A percentile compares a stretch with the other conserved stretches of the same genome.
Evolutionary conservation across 2,888 invertebrate genomes (phyloP).

Genomic region (Sarcophaga subvicina): DNA sequence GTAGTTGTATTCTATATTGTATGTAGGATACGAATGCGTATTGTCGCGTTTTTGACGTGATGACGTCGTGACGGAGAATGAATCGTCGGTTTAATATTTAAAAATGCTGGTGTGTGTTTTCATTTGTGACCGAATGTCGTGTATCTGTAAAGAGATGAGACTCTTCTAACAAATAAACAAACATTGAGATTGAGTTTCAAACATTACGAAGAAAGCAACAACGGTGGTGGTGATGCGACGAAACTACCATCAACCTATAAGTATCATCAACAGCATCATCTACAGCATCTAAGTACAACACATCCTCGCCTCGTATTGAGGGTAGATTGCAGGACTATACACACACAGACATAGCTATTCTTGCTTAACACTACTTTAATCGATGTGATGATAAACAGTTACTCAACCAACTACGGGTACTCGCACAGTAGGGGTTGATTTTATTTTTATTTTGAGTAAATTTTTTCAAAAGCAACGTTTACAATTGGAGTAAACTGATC

Average conservation of each 20-base stretch:
- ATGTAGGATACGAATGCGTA: constrained; percentile 57
- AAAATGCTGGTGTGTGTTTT: constrained; percentile 58
- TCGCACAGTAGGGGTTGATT: constrained; percentile 66
- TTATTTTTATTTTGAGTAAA: not conserved
- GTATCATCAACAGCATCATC: constrained; percentile 53
- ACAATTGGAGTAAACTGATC: not conserved
- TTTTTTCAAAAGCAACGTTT: not conserved
- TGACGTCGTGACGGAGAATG: constrained; percentile 68
- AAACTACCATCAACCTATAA: constrained; percentile 50
- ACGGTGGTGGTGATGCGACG: constrained; percentile 55
- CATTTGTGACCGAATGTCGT: constrained; percentile 75
- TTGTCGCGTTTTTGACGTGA: constrained; percentile 63
- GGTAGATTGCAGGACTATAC: constrained; percentile 56
- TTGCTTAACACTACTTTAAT: constrained; percentile 26
- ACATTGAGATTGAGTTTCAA: constrained; percentile 69
- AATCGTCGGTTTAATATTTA: constrained; percentile 62
- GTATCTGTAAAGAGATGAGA: constrained; percentile 70
- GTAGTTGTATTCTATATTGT: not conserved
- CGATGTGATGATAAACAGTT: constrained; percentile 49
- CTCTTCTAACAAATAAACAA: constrained; percentile 72
- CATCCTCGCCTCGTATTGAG: constrained; percentile 43
- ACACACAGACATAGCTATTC: not conserved
- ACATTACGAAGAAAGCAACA: constrained; percentile 32
- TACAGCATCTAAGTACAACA: constrained; percentile 2
- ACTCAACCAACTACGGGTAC: constrained; percentile 54